A percentile compares a stretch with the other conserved stretches of the same genome.
phyloP scores from a whole-genome alignment of 2,888 invertebrate species.

The Ennomos fuscantarius region DNA sequence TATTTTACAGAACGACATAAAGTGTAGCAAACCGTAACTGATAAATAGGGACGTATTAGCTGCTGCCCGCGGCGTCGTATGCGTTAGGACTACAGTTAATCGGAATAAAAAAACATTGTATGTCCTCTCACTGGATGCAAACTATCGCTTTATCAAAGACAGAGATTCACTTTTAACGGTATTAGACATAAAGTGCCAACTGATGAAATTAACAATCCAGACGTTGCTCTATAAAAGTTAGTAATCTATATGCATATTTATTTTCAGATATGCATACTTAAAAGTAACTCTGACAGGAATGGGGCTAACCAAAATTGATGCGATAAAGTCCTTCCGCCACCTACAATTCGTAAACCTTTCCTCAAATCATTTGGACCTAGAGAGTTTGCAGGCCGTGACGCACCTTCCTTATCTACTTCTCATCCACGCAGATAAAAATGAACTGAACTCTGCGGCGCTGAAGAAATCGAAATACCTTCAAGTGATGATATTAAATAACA shows the following conservation, averaged over 20 bases:
- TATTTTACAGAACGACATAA: too few species aligned
- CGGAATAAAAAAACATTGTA: too few species aligned
- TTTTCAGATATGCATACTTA: conserved; percentile 84
- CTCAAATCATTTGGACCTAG: conserved; percentile 77
- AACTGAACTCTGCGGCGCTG: conserved; percentile 74
- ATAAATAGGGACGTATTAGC: too few species aligned
- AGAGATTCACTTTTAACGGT: too few species aligned
- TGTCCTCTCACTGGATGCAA: too few species aligned
- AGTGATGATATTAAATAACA: conserved; percentile 83
- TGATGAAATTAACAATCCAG: too few species aligned
- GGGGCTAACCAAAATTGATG: conserved; percentile 80
- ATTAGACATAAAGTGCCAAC: too few species aligned
- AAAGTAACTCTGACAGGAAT: conserved; percentile 79
- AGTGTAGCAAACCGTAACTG: too few species aligned
- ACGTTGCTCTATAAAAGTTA: too few species aligned
- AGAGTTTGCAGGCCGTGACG: conserved; percentile 75
- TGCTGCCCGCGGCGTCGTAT: too few species aligned
- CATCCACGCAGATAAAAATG: conserved; percentile 85
- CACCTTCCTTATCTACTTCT: conserved; percentile 83
- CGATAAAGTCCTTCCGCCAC: conserved; percentile 79
- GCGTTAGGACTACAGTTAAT: too few species aligned
- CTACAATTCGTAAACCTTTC: conserved; percentile 85
- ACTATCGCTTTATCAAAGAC: too few species aligned
- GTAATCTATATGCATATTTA: conserved; percentile 5
- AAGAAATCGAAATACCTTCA: conserved; percentile 85